Percentiles rank a stretch among this genome's conserved stretches.
Evolutionary conservation across 2,797 vertebrate genomes (phyloP).

Genomic region (Propithecus deckenii): DNA sequence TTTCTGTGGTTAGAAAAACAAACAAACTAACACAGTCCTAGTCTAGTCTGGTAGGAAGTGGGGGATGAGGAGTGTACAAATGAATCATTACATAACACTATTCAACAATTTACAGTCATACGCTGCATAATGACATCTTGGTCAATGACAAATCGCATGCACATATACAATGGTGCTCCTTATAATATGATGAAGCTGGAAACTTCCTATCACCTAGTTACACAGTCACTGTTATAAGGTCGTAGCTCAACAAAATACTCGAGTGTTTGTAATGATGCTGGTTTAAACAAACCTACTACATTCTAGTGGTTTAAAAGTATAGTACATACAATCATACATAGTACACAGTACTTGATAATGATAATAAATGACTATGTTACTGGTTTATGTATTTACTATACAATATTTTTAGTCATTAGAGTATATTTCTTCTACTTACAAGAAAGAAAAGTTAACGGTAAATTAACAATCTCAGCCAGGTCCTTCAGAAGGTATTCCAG

Average conservation of each 20-base stretch:
- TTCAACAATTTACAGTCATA: background rate
- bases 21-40: background rate
- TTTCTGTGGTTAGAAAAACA: background rate
- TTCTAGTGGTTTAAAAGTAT: background rate
- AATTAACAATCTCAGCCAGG: background rate
- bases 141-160: background rate
- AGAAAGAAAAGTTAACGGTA: background rate
- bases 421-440: background rate
- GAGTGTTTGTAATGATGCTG: no score
- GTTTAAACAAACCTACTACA: background rate
- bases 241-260: background rate
- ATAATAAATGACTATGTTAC: background rate
- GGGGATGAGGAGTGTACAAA: no score
- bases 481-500: background rate
- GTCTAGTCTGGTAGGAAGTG: background rate
- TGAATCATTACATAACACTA: background rate
- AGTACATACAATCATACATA: background rate
- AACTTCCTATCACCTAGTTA: background rate
- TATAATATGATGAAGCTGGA: background rate
- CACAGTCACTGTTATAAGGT: background rate
- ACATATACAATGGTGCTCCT: background rate
- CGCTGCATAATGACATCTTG: background rate
- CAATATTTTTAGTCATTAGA: background rate
- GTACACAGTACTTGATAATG: background rate
- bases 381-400: background rate